Base-by-base conservation (phyloP, 2,888 invertebrate species). In the Drosophila parthenogenetica region DNA sequence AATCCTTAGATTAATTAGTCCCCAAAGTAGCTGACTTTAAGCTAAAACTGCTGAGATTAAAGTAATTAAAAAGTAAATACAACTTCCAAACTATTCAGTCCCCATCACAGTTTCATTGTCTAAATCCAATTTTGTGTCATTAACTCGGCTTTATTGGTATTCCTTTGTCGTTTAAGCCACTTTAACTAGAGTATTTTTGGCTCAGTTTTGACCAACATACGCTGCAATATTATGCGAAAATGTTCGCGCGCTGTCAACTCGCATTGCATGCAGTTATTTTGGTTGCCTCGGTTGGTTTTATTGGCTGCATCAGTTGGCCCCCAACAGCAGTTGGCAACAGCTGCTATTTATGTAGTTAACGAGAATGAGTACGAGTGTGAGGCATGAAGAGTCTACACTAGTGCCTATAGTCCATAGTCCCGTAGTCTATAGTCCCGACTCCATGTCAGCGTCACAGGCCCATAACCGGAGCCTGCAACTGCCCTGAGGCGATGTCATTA, bases 281-380 rank as follows among this genome's bases (percentile, higher is more conserved):
- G 59, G 50, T 32, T 48, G 83, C 64, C 46, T 75, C 77, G 88
- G 87, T 86, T 80, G 86, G 72, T 82, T 88, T 88, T 88, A 83
- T 86, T 80, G 78, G 83, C 64, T 64, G 79, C 65, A 60, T 60
- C 54, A 43, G 73, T 40, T 62, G 29, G 13, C 17, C 17, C 8
- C 43, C 51, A n/a, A 29, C 32, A 35, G 35, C 35, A 35, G 22
- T 14, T 54, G 32, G 40, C 63, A 46, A 59, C 64, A 53, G 67
- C 81, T 76, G 85, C 72, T 85, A 73, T 82, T 82, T 82, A 87
- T 87, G 74, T 69, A 81, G 86, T 84, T 61, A 45, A 32, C 60
- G 17, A 17, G 32, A 4, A 22, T n/a, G 25, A 25, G 25, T 22
- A 8, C 8, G 45, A 25, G 17, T 11, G 13, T 17, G 32, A 32